Base-by-base conservation (phyloP, 35 echinoderm and acorn worm species). In the Apostichopus californicus region DNA sequence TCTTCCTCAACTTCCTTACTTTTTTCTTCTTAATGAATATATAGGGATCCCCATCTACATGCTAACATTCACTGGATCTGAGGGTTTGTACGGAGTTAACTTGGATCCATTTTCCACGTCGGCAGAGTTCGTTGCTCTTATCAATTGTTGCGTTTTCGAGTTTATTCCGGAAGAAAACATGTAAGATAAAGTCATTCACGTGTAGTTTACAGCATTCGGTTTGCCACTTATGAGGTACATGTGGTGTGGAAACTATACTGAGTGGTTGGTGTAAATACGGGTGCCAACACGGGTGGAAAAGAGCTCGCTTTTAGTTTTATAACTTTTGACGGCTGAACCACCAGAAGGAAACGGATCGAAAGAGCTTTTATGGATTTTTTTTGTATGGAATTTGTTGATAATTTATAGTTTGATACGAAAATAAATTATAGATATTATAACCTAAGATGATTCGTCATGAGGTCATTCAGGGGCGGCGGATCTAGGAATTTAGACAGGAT, bases 131-230 rank as follows among this genome's bases (percentile, higher is more conserved):
- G 78, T 81, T 54, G 23, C 80, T 57, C 9, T 68, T 20, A 61
- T 82, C 6, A 28, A 54, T 65, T 11, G 9, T n/a, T 66, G 58
- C 78, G 91, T 92, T 24, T 92, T 82, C 28, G 91, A 92, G 52
- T 92, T 92, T 34, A 92, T 92, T 68, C 91, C 91, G 17, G 91
- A 92, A 66, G 91, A 85, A 85, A 24, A 81, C n/a, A 24, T 79
- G 91, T 92, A 83, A 92, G 77, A 57, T 68, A 14, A 18, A 68
- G 18, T 18, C 64, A 9, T 68, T 68, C 18, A 14, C 3, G 11
- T 4, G 18, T 18, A 14, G 18, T 68, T 68, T 68, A 68, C 18
- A 14, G 64, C 64, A 68, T 9, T 68, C 34, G 1, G 34, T 46
- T 46, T 46, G 64, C 64, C 64, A 18, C 18, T 11, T 68, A 14